A percentile compares a stretch with the other conserved stretches of the same genome.
These are phyloP conservation scores for Taphrorychus bicolor DNA, from an alignment of 2,888 invertebrate genomes.

Conservation along the genomic window DNA sequence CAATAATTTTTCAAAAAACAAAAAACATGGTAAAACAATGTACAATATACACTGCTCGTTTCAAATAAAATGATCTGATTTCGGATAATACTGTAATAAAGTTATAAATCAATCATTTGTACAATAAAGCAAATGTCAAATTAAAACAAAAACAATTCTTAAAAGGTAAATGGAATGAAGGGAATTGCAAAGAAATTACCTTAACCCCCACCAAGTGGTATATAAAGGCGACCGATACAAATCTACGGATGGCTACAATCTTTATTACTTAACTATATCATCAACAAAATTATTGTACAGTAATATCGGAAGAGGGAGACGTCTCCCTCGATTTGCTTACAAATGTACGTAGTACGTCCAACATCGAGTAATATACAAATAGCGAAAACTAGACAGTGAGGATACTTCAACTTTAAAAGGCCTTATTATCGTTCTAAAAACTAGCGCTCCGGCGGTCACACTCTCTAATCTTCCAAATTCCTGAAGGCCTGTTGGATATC, in stretches of 20 bases:
- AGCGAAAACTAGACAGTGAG: constrained; percentile 37
- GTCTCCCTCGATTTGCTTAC: constrained; percentile 31
- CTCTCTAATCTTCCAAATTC: constrained; percentile 92
- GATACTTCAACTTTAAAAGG: constrained; percentile 29
- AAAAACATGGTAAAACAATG: constrained; percentile 41
- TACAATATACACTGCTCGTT: constrained; percentile 43
- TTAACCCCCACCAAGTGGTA: constrained; percentile 47
- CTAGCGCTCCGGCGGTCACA: neutral
- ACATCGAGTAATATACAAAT: constrained; percentile 25
- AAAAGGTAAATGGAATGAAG: constrained; percentile 51
- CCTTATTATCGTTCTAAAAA: constrained; percentile 13
- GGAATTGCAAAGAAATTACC: constrained; percentile 43
- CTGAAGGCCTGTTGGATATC: constrained; percentile 98
- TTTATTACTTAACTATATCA: constrained; percentile 46
- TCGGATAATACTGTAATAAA: constrained; percentile 48
- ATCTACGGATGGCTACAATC: constrained; percentile 39
- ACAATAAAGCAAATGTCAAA: constrained; percentile 37
- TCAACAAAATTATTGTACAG: constrained; percentile 40
- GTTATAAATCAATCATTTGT: constrained; percentile 40
- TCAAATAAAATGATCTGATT: constrained; percentile 38
- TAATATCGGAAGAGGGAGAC: constrained; percentile 45
- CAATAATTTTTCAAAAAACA: constrained; percentile 34
- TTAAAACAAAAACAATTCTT: constrained; percentile 41
- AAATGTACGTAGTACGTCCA: constrained; percentile 25
- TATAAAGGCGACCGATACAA: constrained; percentile 35